Percentiles rank a stretch among this genome's conserved stretches.
phyloP scores from a whole-genome alignment of 35 echinoderm and acorn worm genomes.

The Acanthaster planci region DNA sequence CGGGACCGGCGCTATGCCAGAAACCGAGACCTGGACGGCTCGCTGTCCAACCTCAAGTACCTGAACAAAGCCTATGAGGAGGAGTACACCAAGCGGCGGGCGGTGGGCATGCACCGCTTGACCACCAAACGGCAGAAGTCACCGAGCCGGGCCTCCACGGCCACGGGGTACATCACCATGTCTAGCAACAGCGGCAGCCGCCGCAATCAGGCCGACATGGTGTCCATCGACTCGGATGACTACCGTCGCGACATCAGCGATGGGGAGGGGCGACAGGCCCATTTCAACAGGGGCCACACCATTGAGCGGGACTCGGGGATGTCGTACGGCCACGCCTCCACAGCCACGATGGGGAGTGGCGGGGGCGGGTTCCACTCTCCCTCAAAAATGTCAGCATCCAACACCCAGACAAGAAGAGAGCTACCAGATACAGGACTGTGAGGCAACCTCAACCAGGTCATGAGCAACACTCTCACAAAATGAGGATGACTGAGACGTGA shows the following conservation, averaged over 20 bases:
- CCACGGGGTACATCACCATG: constrained; percentile 30
- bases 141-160: neutral
- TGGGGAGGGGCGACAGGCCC: neutral
- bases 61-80: constrained; percentile 44
- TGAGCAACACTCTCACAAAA: too few relatives aligned
- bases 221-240: constrained; percentile 2
- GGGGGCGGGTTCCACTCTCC: neutral
- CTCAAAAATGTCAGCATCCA: neutral
- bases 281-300: neutral
- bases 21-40: neutral
- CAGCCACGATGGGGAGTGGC: neutral
- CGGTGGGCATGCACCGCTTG: neutral
- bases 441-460: too few relatives aligned
- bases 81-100: constrained; percentile 18
- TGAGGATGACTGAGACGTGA: too few relatives aligned
- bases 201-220: neutral
- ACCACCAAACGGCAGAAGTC: constrained; percentile 1
- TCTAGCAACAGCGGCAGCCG: neutral
- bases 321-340: neutral
- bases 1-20: neutral
- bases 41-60: constrained; percentile 40
- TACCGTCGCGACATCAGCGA: neutral
- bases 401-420: neutral
- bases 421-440: constrained; percentile 3
- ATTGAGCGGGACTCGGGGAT: neutral